These are phyloP conservation scores for Hydrotaea diabolus DNA, from an alignment of 2,888 invertebrate species.

Conservation along the genomic window DNA sequence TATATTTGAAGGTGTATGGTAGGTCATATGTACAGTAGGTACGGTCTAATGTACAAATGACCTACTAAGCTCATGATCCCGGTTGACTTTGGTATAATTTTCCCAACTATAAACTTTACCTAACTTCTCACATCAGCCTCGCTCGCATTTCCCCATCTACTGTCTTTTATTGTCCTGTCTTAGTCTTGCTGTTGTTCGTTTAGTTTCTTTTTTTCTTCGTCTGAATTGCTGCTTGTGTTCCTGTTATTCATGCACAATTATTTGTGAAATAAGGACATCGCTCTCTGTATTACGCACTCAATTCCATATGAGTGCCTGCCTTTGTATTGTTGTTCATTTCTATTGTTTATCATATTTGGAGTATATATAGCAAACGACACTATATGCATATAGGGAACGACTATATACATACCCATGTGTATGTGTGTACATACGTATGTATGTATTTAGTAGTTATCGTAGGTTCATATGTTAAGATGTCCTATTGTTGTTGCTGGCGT, in stretches of 20 bases:
- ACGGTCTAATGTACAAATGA: not conserved
- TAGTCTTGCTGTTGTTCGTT: not conserved
- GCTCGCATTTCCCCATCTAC: not conserved
- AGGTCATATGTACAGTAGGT: no score
- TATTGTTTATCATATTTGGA: slow-evolving; percentile 65
- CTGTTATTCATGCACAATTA: slow-evolving; percentile 27
- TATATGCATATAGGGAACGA: not conserved
- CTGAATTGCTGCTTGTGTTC: slow-evolving; percentile 21
- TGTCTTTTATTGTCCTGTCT: not conserved
- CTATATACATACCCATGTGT: not conserved
- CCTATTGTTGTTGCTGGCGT: slow-evolving; percentile 16
- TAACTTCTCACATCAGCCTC: not conserved
- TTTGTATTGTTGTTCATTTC: slow-evolving; percentile 64
- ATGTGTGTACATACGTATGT: not conserved
- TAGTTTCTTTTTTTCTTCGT: not conserved
- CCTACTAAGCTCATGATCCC: not conserved
- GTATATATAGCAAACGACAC: slow-evolving; percentile 43
- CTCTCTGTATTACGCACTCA: slow-evolving; percentile 71
- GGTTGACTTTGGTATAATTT: slow-evolving; percentile 4
- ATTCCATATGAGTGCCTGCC: slow-evolving; percentile 75
- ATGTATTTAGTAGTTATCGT: slow-evolving; percentile 19
- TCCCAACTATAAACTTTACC: not conserved
- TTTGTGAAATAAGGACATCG: slow-evolving; percentile 74
- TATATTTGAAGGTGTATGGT: no score
- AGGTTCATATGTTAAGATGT: slow-evolving; percentile 38